Evolutionary conservation across 2,797 vertebrate genomes (phyloP), one percentile per base, ranked within the genome.

Genomic region (Melanotaenia pygmaea): DNA sequence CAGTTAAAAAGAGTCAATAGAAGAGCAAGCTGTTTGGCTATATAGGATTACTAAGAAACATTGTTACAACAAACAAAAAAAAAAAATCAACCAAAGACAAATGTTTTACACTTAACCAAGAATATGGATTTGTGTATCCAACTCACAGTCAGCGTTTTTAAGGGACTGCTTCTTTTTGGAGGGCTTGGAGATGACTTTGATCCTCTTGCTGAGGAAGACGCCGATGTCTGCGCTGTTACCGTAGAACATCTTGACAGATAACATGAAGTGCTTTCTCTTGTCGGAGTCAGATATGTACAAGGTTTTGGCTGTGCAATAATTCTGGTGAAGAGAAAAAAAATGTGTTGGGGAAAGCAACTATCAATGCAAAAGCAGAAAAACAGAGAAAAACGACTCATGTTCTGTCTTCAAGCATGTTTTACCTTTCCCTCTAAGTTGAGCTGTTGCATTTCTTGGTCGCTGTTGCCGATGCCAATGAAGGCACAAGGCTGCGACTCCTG

Each of bases 201-300:
- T 99, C 91, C 98, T 94, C 93, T 99, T 99, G 94, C 98, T 99
- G 91, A 98, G 96, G 94, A 99, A 99, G 85, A 99, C 97, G 10
- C 98, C 98, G 18, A 99, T 99, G 94, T 99, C 97, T 2, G 98
- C 93, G 32, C 98, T 99, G 94, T 99, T 99, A 82, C 98, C 97
- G 76, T 99, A 99, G 90, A 99, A 98, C 98, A 99, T 99, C 95
- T 99, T 98, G 75, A 99, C 98, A 0, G 98, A 98, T 92, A 99
- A 94, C 98, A 99, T 99, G 97, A 99, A 99, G 95, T 99, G 98
- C 94, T 99, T 99, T 94, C 98, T 96, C 93, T 99, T 99, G 96
- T 99, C 98, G 10, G 97, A 99, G 93, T 99, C 98, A 54, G 98
- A 99, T 96, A 99, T 99, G 95, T 99, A 99, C 95, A 99, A 96